Percentiles rank a stretch among this genome's conserved stretches.
Evolutionary conservation across 1,140 invertebrate species (phyloP).

Genomic region (Brachionus asplanchnoidis): DNA sequence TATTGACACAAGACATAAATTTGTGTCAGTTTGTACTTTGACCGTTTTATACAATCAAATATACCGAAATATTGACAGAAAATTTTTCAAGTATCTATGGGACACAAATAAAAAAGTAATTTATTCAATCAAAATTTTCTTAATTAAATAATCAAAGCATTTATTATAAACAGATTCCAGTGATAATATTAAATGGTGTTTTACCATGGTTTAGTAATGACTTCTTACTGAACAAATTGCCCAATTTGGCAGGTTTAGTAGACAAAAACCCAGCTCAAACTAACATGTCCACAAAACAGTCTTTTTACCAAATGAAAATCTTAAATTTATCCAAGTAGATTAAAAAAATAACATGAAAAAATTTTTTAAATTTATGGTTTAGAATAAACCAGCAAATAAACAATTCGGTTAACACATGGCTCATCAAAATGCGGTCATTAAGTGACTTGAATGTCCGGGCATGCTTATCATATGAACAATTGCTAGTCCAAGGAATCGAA

Average conservation of each 20-base stretch:
- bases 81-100: conserved; percentile 67
- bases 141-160: conserved; percentile 1
- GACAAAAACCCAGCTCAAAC: conserved; percentile 60
- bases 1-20: conserved; percentile 60
- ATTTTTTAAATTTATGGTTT: background rate
- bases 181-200: conserved; percentile 69
- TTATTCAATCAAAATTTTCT: background rate
- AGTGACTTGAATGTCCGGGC: background rate
- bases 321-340: conserved; percentile 60
- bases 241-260: conserved; percentile 60
- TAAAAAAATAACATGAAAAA: background rate
- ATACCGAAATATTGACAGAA: conserved; percentile 73
- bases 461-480: background rate
- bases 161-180: conserved; percentile 60
- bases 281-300: conserved; percentile 60
- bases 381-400: background rate
- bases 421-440: conserved; percentile 15
- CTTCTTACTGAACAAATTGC: conserved; percentile 66
- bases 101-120: conserved; percentile 71
- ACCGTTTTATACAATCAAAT: conserved; percentile 69
- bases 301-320: conserved; percentile 62
- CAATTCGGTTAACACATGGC: background rate
- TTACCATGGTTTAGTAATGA: conserved; percentile 72
- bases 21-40: conserved; percentile 68
- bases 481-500: conserved; percentile 59